Evolutionary conservation across 2,797 vertebrate species (phyloP), one percentile per base, ranked within the genome.

Genomic region (Gymnothorax reevesii): DNA sequence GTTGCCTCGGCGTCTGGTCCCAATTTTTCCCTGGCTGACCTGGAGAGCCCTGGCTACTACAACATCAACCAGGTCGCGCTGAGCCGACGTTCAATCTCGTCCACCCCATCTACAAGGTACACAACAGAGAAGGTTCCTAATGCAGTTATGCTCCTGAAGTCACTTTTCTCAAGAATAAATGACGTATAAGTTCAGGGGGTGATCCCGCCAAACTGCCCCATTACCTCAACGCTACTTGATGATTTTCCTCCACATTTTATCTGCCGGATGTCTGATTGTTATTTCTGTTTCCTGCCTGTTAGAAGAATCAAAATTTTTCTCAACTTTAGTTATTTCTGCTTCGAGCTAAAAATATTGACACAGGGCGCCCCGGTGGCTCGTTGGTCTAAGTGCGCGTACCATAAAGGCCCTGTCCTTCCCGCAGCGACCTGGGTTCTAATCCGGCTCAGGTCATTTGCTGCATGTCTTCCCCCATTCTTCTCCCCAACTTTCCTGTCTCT

Each of bases 21-120:
- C 85, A 97, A 96, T 91, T 97, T 97, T 92, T 96, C 96, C 13
- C 92, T 97, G 94, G 95, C 95, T 0, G 96, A 96, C 88, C 92
- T 97, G 92, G 96, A 97, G 91, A 96, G 94, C 90, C 96, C 96
- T 57, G 95, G 95, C 88, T 97, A 96, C 93, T 97, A 97, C 94
- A 96, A 96, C 91, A 97, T 96, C 90, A 96, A 96, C 94, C 96
- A 96, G 89, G 96, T 96, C 85, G 93, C 96, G 84, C 94, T 97
- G 84, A 95, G 96, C 69, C 92, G 96, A 73, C 94, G 96, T 84
- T 96, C 96, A 57, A 94, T 96, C 91, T 94, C 95, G 84, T 96
- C 96, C 59, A 95, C 96, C 73, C 96, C 95, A 77, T 95, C 94
- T 83, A 95, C 95, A 93, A 96, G 96, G 96, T 96, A 90, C 87